These are phyloP conservation scores for Sceloporus tristichus DNA, from an alignment of 2,113 vertebrate species.

Conservation along the genomic window DNA sequence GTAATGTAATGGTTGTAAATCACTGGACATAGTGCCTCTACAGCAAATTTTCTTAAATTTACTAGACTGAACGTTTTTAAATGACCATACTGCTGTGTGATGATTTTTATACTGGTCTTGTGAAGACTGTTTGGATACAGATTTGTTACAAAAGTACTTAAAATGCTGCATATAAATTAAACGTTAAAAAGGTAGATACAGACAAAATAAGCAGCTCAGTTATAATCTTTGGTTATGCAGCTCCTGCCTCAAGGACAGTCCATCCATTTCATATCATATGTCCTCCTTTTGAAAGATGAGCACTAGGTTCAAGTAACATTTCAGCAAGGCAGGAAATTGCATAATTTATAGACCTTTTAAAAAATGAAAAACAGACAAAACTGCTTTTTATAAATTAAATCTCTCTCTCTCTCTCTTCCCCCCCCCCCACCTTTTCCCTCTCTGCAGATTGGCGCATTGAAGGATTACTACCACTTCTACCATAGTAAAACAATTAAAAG, in stretches of 20 bases:
- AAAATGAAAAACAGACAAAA: slow-evolving; percentile 60
- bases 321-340: slow-evolving; percentile 70
- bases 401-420: slow-evolving; percentile 40
- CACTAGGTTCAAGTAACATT: slow-evolving; percentile 79
- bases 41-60: slow-evolving; percentile 67
- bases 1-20: slow-evolving; percentile 69
- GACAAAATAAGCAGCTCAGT: slow-evolving; percentile 70
- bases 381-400: slow-evolving; percentile 63
- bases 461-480: slow-evolving; percentile 98
- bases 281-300: slow-evolving; percentile 82
- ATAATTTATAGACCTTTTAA: slow-evolving; percentile 80
- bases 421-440: slow-evolving; percentile 29
- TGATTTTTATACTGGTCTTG: slow-evolving; percentile 63
- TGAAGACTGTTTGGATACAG: slow-evolving; percentile 67
- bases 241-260: slow-evolving; percentile 77
- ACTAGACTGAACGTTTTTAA: slow-evolving; percentile 69
- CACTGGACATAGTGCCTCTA: slow-evolving; percentile 56
- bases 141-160: slow-evolving; percentile 76
- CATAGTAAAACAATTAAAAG: slow-evolving; percentile 99
- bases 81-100: slow-evolving; percentile 68
- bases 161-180: slow-evolving; percentile 83
- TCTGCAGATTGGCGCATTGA: slow-evolving; percentile 93
- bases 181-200: slow-evolving; percentile 77
- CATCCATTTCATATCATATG: slow-evolving; percentile 76
- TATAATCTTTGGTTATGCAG: slow-evolving; percentile 75